These are phyloP conservation scores for Enteromius fasciolatus DNA, from an alignment of 2,797 vertebrate genomes.

Conservation along the genomic window DNA sequence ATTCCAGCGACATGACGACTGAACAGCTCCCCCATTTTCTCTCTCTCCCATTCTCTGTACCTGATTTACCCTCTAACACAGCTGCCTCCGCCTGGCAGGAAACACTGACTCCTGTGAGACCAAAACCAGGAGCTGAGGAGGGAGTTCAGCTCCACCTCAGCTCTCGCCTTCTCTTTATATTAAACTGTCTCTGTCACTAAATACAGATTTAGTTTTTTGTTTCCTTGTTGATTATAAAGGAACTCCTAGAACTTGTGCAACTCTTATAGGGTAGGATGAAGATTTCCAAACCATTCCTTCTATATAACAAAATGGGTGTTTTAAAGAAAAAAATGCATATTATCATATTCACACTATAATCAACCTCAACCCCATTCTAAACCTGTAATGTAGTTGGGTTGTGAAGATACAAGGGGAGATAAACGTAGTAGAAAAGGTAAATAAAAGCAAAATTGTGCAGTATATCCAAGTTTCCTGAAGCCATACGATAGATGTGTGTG, in stretches of 20 bases:
- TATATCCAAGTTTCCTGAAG: not conserved
- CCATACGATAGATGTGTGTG: not conserved
- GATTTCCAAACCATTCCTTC: not conserved
- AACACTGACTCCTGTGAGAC: conserved; percentile 27
- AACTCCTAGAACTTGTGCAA: not conserved
- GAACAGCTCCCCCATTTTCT: conserved; percentile 28
- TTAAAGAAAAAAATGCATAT: not conserved
- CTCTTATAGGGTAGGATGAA: not conserved
- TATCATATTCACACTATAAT: too few relatives aligned
- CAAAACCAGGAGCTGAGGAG: conserved; percentile 33
- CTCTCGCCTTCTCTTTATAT: not conserved
- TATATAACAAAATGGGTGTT: not conserved
- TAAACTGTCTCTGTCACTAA: not conserved
- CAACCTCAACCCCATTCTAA: not conserved
- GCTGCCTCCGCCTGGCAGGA: conserved; percentile 23
- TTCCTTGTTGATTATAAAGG: not conserved
- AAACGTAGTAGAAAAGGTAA: not conserved
- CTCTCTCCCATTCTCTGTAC: conserved; percentile 7
- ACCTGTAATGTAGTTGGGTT: not conserved
- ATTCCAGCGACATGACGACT: conserved; percentile 78
- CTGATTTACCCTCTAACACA: conserved; percentile 10
- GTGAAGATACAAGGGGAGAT: not conserved
- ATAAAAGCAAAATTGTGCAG: not conserved
- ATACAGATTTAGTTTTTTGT: not conserved
- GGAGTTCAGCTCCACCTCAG: conserved; percentile 22